Percentiles rank a stretch among this genome's conserved stretches.
Evolutionary conservation across 1,140 invertebrate species (phyloP).

Genomic region (Achatina immaculata): DNA sequence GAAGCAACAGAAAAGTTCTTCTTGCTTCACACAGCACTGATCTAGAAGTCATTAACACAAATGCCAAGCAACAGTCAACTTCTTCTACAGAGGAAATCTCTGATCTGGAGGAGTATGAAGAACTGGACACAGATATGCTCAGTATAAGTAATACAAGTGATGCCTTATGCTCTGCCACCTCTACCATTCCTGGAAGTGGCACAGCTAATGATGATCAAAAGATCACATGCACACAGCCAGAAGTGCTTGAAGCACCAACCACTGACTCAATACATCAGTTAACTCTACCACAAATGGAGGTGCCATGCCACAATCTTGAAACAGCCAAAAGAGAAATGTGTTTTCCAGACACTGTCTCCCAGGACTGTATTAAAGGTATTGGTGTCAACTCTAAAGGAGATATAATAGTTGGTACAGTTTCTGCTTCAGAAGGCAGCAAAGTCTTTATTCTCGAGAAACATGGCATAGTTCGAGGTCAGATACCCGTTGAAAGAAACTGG

Average conservation of each 20-base stretch:
- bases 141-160: conserved; percentile 44
- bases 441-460: conserved; percentile 63
- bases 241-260: conserved; percentile 22
- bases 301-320: conserved; percentile 46
- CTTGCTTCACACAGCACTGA: conserved; percentile 37
- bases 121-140: conserved; percentile 34
- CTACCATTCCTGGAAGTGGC: not conserved
- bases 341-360: conserved; percentile 54
- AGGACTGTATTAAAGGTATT: conserved; percentile 62
- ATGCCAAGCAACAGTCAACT: not conserved
- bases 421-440: conserved; percentile 43
- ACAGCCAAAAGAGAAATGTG: conserved; percentile 50
- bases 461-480: conserved; percentile 60
- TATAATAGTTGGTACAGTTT: conserved; percentile 59
- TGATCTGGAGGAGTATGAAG: conserved; percentile 38
- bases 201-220: conserved; percentile 41
- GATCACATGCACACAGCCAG: conserved; percentile 44
- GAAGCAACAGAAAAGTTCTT: conserved; percentile 19
- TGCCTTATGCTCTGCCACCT: conserved; percentile 8
- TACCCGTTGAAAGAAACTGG: conserved; percentile 56
- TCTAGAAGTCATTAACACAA: conserved; percentile 23
- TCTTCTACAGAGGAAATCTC: conserved; percentile 43
- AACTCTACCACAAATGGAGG: conserved; percentile 28
- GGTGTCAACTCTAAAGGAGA: conserved; percentile 58
- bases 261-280: conserved; percentile 50